Conservation (phyloP, 2,888 invertebrate genomes). For the Hipparchia sbordonii region DNA sequence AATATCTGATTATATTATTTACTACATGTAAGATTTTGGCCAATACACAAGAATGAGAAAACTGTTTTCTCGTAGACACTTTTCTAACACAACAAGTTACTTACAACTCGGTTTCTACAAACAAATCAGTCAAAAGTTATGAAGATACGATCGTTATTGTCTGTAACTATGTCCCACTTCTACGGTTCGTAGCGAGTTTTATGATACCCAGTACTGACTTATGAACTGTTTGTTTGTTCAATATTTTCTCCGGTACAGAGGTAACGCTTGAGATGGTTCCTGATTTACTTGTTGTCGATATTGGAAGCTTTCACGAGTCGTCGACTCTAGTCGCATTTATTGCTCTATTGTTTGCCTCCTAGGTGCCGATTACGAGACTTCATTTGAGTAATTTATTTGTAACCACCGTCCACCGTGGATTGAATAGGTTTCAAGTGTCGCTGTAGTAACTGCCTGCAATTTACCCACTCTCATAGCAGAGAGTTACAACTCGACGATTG, state of each 20-base stretch:
- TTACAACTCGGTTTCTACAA: constrained; percentile 46
- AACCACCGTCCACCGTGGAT: constrained; percentile 55
- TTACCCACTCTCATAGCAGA: constrained; percentile 46
- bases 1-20: too few relatives aligned
- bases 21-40: not conserved
- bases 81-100: not conserved
- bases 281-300: constrained; percentile 77
- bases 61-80: not conserved
- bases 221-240: constrained; percentile 54
- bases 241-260: constrained; percentile 43
- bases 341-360: constrained; percentile 76
- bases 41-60: not conserved
- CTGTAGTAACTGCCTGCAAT: constrained; percentile 61
- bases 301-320: constrained; percentile 68
- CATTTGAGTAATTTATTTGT: constrained; percentile 68
- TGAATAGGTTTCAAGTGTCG: constrained; percentile 58
- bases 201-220: constrained; percentile 58
- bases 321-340: constrained; percentile 68
- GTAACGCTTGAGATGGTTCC: constrained; percentile 61
- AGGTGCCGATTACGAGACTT: constrained; percentile 52
- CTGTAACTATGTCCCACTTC: constrained; percentile 45
- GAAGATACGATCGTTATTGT: constrained; percentile 53
- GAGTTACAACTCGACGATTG: too few relatives aligned
- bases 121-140: constrained; percentile 59
- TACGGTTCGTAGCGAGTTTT: constrained; percentile 48